Conservation (phyloP, 2,888 invertebrate species). For the Lycophotia porphyrea region DNA sequence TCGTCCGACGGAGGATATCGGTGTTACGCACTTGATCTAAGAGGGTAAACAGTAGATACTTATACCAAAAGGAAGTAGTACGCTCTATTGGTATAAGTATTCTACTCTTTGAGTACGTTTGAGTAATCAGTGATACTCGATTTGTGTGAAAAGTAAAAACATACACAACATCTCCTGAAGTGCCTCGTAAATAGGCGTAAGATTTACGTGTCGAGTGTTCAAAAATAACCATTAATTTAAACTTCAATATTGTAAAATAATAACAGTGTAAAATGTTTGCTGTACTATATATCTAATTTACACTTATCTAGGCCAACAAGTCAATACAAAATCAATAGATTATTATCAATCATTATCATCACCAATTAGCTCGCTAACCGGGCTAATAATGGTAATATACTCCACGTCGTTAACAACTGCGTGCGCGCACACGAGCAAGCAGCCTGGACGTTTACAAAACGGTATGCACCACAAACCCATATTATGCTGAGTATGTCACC, state of each 20-base stretch:
- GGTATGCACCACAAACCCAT: slow-evolving; percentile 58
- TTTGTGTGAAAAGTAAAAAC: neutral
- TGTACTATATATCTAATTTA: neutral
- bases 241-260: neutral
- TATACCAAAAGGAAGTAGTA: no score
- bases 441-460: slow-evolving; percentile 44
- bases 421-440: neutral
- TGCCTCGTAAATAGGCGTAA: neutral
- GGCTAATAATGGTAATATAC: neutral
- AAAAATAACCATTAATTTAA: neutral
- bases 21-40: no score
- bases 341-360: neutral
- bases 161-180: neutral
- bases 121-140: neutral
- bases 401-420: neutral
- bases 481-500: slow-evolving; percentile 50
- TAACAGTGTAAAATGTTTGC: no score
- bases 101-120: no score
- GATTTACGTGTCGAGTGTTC: neutral
- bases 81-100: no score
- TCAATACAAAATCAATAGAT: neutral
- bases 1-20: no score
- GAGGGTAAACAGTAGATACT: no score
- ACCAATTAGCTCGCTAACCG: neutral
- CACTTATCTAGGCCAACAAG: neutral